Evolutionary conservation across 2,797 vertebrate genomes (phyloP).

Genomic region (Pelochelys cantorii): DNA sequence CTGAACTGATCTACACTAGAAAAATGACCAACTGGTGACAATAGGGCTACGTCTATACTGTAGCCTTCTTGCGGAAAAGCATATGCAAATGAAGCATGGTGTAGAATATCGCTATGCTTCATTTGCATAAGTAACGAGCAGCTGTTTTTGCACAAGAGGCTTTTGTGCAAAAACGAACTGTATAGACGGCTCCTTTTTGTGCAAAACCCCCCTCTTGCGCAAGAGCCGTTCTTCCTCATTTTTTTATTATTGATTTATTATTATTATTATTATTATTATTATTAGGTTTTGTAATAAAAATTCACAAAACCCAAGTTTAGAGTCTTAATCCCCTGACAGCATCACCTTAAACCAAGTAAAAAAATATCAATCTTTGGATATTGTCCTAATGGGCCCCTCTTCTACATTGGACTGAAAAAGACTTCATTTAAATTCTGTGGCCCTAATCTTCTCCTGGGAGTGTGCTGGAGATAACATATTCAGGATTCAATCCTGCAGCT

Average conservation of each 20-base stretch:
- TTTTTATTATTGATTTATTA: too few species aligned
- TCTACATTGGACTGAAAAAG: background rate
- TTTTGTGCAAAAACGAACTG: too few species aligned
- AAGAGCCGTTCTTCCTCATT: too few species aligned
- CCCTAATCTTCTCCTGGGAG: background rate
- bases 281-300: background rate
- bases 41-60: background rate
- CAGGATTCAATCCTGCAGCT: background rate
- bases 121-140: too few species aligned
- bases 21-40: background rate
- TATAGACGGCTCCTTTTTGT: too few species aligned
- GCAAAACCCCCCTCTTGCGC: too few species aligned
- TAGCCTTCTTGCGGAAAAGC: too few species aligned
- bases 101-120: too few species aligned
- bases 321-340: slow-evolving; percentile 23
- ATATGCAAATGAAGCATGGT: too few species aligned
- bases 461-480: background rate
- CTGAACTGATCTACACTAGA: background rate
- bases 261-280: background rate
- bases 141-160: too few species aligned
- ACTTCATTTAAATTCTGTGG: background rate
- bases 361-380: slow-evolving; percentile 57
- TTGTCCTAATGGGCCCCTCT: background rate
- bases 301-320: background rate
- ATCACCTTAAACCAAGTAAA: background rate